Evolutionary conservation across 2,797 vertebrate species (phyloP).

Genomic region (Acipenser transmontanus): DNA sequence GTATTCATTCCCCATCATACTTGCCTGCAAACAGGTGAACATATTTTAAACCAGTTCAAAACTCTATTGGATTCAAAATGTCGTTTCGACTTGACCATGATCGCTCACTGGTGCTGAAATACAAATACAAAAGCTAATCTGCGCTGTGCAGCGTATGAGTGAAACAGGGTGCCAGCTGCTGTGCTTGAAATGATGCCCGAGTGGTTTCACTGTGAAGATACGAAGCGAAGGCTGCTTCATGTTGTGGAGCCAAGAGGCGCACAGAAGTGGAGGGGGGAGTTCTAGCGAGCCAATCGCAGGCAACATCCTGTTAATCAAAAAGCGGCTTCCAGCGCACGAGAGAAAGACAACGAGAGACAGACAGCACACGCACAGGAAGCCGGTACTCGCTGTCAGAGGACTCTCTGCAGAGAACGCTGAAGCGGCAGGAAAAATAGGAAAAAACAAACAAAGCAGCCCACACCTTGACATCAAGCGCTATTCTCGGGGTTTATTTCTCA

Average conservation of each 20-base stretch:
- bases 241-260: background rate
- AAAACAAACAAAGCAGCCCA: constrained; percentile 14
- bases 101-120: too few relatives aligned
- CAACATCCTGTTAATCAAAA: constrained; percentile 45
- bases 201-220: background rate
- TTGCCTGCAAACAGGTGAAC: too few relatives aligned
- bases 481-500: constrained; percentile 27
- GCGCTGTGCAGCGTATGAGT: background rate
- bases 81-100: too few relatives aligned
- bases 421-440: background rate
- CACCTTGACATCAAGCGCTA: constrained; percentile 24
- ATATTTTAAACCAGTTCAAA: too few relatives aligned
- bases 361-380: constrained; percentile 17
- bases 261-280: constrained; percentile 13
- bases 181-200: background rate
- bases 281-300: constrained; percentile 48
- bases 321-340: constrained; percentile 25
- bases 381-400: constrained; percentile 3
- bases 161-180: too few relatives aligned
- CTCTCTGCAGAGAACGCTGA: too few relatives aligned
- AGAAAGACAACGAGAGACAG: constrained; percentile 38
- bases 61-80: too few relatives aligned
- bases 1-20: too few relatives aligned
- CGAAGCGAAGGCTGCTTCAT: background rate
- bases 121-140: background rate